phyloP scores from a whole-genome alignment of 2,797 vertebrate species.

The Lagodon rhomboides region DNA sequence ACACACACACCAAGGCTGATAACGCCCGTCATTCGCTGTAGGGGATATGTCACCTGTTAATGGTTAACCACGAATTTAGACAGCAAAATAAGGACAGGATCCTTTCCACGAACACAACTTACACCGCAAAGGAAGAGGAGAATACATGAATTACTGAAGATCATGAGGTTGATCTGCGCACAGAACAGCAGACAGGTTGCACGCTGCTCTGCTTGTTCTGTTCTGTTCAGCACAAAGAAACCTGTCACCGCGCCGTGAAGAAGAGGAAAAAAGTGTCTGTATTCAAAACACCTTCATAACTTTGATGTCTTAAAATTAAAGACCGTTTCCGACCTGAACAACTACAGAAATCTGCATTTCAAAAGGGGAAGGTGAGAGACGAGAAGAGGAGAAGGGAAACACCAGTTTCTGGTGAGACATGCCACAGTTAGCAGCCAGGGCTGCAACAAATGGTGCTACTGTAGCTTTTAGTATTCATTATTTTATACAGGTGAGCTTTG shows the following conservation, averaged over 20 bases:
- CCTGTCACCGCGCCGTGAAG: background rate
- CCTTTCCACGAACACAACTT: background rate
- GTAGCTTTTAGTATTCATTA: background rate
- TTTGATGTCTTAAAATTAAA: background rate
- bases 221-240: slow-evolving; percentile 10
- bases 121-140: background rate
- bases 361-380: background rate
- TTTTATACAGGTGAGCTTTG: no score
- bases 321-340: background rate
- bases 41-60: background rate
- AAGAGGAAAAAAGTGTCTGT: background rate
- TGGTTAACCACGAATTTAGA: background rate
- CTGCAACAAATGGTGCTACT: background rate
- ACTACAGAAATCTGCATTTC: background rate
- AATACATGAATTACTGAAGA: background rate
- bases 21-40: background rate
- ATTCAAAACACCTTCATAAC: background rate
- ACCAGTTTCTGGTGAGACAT: background rate
- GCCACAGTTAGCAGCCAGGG: background rate
- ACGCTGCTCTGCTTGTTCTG: background rate
- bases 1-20: background rate
- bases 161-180: background rate
- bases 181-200: background rate
- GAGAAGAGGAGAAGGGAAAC: no score
- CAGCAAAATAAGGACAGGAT: background rate